Percentiles rank a stretch among this genome's conserved stretches.
phyloP scores from a whole-genome alignment of 35 echinoderm and acorn worm species.

The Chiridota heheva region DNA sequence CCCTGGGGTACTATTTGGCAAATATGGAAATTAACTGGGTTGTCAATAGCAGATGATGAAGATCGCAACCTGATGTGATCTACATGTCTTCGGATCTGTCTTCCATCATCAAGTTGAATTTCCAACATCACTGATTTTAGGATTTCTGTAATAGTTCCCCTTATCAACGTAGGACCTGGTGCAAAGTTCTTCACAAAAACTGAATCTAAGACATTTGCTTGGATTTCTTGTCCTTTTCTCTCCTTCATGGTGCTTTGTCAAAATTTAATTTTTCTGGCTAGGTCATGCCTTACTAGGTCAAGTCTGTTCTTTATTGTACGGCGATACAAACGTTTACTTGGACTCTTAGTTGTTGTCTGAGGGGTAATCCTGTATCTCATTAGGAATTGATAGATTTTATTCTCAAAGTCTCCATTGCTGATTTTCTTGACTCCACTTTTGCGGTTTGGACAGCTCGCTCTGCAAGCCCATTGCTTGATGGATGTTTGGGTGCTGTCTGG shows the following conservation, averaged over 20 bases:
- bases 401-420: conserved; percentile 25
- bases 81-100: conserved; percentile 42
- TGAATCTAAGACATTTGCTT: conserved; percentile 27
- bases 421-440: conserved; percentile 66
- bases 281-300: conserved; percentile 46
- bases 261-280: conserved; percentile 30
- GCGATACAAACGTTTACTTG: conserved; percentile 57
- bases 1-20: not conserved
- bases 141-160: conserved; percentile 16
- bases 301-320: conserved; percentile 52
- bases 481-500: conserved; percentile 68
- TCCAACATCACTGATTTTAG: conserved; percentile 21
- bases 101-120: conserved; percentile 45
- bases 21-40: not conserved
- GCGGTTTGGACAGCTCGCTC: conserved; percentile 70
- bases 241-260: conserved; percentile 58
- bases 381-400: conserved; percentile 60
- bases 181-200: conserved; percentile 63
- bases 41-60: not conserved
- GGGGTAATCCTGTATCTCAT: conserved; percentile 45
- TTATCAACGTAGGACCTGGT: conserved; percentile 45
- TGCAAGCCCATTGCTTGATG: conserved; percentile 53
- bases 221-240: not conserved
- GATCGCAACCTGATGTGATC: conserved; percentile 41
- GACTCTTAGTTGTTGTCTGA: conserved; percentile 45